Percentiles rank a stretch among this genome's conserved stretches.
Conservation (phyloP, 1,140 invertebrate genomes). For the Archivesica marissinica region DNA sequence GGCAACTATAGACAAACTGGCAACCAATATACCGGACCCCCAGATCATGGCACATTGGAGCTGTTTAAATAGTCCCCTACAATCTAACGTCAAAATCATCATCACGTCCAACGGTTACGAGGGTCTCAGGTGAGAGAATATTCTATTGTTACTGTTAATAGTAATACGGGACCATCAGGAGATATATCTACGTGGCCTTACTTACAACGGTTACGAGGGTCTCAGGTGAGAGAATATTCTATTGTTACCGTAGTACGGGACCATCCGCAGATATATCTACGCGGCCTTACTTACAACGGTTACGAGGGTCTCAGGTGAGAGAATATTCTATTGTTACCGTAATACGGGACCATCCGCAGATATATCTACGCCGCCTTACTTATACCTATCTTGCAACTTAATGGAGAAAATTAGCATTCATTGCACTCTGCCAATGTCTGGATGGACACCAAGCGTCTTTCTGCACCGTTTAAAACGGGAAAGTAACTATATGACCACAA, state of each 20-base stretch:
- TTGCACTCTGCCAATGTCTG: too few species aligned
- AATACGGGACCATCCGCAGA: too few species aligned
- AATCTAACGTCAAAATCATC: constrained; percentile 94
- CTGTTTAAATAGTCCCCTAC: constrained; percentile 86
- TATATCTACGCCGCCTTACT: too few species aligned
- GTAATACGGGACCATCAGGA: too few species aligned
- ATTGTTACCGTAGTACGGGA: too few species aligned
- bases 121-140: constrained; percentile 62
- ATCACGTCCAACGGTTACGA: constrained; percentile 73
- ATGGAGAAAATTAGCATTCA: too few species aligned
- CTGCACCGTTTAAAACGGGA: too few species aligned
- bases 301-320: constrained; percentile 68
- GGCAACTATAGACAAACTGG: constrained; percentile 94
- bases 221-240: constrained; percentile 60
- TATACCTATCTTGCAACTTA: too few species aligned
- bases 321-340: not conserved
- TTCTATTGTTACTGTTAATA: not conserved
- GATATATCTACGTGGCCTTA: too few species aligned
- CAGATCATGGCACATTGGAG: constrained; percentile 98
- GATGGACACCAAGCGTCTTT: too few species aligned
- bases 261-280: too few species aligned
- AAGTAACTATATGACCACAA: too few species aligned
- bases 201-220: constrained; percentile 70
- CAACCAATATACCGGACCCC: constrained; percentile 96
- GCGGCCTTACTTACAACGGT: constrained; percentile 70